phyloP scores from a whole-genome alignment of 2,888 invertebrate species.

The Lissonota sp. region DNA sequence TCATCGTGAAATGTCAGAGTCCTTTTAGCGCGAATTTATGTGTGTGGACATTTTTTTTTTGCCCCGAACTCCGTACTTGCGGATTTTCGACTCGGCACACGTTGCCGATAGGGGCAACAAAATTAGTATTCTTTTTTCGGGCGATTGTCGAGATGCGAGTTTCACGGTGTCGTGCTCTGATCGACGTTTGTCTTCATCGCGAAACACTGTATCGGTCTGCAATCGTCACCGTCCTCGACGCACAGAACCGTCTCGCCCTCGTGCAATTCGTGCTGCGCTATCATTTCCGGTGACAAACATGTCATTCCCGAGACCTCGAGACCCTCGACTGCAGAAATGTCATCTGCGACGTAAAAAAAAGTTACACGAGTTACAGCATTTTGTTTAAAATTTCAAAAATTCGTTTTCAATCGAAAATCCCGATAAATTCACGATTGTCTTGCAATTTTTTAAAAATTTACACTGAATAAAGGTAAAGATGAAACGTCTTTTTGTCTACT shows the following conservation, averaged over 20 bases:
- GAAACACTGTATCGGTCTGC: conserved; percentile 71
- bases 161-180: conserved; percentile 61
- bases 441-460: too few relatives aligned
- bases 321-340: conserved; percentile 48
- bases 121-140: too few relatives aligned
- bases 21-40: conserved; percentile 19
- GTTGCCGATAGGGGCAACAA: not conserved
- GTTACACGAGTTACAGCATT: too few relatives aligned
- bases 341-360: conserved; percentile 28
- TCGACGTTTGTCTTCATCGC: conserved; percentile 69
- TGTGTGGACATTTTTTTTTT: conserved; percentile 7
- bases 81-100: not conserved
- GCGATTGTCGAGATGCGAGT: conserved; percentile 22
- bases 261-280: conserved; percentile 67
- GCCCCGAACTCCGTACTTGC: not conserved
- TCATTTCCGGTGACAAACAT: conserved; percentile 67
- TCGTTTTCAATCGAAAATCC: too few relatives aligned
- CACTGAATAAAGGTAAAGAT: too few relatives aligned
- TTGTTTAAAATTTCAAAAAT: too few relatives aligned
- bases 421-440: too few relatives aligned
- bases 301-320: conserved; percentile 65
- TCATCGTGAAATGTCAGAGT: conserved; percentile 45
- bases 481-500: too few relatives aligned
- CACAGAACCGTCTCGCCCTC: conserved; percentile 71
- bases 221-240: conserved; percentile 71